Base-by-base conservation (phyloP, 2,888 invertebrate species). In the Pterostichus madidus region DNA sequence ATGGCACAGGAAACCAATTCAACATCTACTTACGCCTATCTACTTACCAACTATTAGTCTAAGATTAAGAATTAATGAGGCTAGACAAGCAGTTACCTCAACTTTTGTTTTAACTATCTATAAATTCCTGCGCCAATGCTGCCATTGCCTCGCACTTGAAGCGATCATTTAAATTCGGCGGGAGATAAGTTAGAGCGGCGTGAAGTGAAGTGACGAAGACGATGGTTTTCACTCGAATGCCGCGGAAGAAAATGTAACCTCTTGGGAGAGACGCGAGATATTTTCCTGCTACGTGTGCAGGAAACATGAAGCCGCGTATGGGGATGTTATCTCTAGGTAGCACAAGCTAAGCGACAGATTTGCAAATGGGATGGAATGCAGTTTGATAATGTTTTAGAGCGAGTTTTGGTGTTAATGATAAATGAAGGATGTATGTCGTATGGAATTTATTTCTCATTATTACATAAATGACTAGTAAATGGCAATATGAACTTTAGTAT, bases 341-440 rank as follows among this genome's bases (percentile, higher is more conserved):
- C 4, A 64, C 32, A 64, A 64, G 31, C 24, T 13, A 13, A 64
- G 32, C 32, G 32, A 35, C 64, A 35, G 64, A 64, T 64, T 39
- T 64, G 31, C 35, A 64, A 64, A 64, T 64, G 64, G 35, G n/a
- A n/a, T 64, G 64, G 64, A 64, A 64, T 64, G 64, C 64, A 13
- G 10, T 32, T 35, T 35, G 61, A 61, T 61, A 61, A 35, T 32
- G 13, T 35, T 61, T 8, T 0, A 10, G 2, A 8, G 11, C 13
- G n/a, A 35, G n/a, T 13, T 35, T 64, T 35, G 5, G 31, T 32
- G n/a, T 13, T 64, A 64, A n/a, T 35, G 32, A 32, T 64, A 13
- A 35, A 64, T 35, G 64, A 35, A 49, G 11, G 49, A 49, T 49
- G 7, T 0, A 32, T n/a, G n/a, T 13, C 13, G 35, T 5, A 31